Base-by-base conservation (phyloP, 2,797 vertebrate genomes). In the Gymnothorax reevesii region DNA sequence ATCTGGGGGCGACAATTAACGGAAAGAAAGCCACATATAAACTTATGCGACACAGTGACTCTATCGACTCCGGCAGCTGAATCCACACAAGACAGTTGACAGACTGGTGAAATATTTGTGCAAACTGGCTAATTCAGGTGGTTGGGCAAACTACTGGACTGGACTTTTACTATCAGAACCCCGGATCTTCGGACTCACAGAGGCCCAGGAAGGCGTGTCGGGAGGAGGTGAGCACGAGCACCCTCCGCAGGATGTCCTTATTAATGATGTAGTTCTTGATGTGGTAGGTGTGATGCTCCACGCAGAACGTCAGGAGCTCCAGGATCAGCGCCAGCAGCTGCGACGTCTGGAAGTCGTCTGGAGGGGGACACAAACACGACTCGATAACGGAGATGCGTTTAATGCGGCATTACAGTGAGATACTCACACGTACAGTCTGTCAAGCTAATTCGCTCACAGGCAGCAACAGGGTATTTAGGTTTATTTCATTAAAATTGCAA, bases 201-300 rank as follows among this genome's bases (percentile, higher is more conserved):
- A 99, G 94, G 60, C 98, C 98, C 91, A 99, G 94, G 94, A 99
- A 99, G 92, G 99, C 97, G 0, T 99, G 99, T 92, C 96, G 97
- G 8, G 99, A 99, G 86, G 97, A 97, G 90, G 98, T 99, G 89
- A 99, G 98, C 90, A 99, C 98, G 5, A 99, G 94, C 0, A 99
- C 99, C 93, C 98, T 96, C 91, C 98, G 96, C 86, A 99, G 96
- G 88, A 99, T 98, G 93, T 99, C 99, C 94, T 99, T 99, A 94
- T 99, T 99, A 94, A 99, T 99, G 89, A 99, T 99, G 93, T 99
- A 99, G 95, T 99, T 99, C 94, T 99, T 99, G 94, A 99, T 99
- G 95, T 99, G 99, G 86, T 99, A 99, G 85, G 98, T 99, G 94
- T 99, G 99, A 94, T 99, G 98, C 90, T 99, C 99, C 87, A 99